A percentile compares a stretch with the other conserved stretches of the same genome.
Evolutionary conservation across 2,797 vertebrate species (phyloP).

Genomic region (Lindbergichthys nudifrons): DNA sequence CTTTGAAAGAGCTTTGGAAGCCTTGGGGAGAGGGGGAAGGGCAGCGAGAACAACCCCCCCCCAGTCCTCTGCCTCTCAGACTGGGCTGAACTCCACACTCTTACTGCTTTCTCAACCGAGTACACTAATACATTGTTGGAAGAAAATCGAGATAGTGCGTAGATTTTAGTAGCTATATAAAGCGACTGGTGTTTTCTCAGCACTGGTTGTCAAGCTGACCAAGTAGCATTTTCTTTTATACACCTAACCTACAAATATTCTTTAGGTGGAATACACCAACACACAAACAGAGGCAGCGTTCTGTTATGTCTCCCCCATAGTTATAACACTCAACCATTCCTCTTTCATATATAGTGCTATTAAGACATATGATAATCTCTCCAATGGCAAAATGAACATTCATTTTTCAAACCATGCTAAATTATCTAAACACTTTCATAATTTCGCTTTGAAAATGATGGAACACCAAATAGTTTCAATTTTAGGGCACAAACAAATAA

Average conservation of each 20-base stretch:
- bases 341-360: too few species aligned
- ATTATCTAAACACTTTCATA: too few species aligned
- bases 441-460: too few species aligned
- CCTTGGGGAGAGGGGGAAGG: constrained; percentile 37
- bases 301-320: too few species aligned
- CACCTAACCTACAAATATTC: neutral
- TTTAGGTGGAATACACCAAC: too few species aligned
- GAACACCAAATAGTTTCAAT: too few species aligned
- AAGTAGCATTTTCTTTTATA: neutral
- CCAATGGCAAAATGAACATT: too few species aligned
- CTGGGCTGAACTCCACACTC: constrained; percentile 6
- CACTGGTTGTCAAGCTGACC: neutral
- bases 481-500: too few species aligned
- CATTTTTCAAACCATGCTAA: too few species aligned
- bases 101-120: neutral
- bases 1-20: constrained; percentile 29
- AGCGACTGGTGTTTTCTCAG: neutral
- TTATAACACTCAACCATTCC: too few species aligned
- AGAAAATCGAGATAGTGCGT: neutral
- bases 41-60: constrained; percentile 21
- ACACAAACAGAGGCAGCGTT: too few species aligned
- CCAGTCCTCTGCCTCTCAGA: constrained; percentile 1
- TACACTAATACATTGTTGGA: neutral
- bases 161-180: neutral
- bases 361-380: too few species aligned